Evolutionary conservation across 1,140 invertebrate species (phyloP), one percentile per base, ranked within the genome.

Genomic region (Trichonephila inaurata): DNA sequence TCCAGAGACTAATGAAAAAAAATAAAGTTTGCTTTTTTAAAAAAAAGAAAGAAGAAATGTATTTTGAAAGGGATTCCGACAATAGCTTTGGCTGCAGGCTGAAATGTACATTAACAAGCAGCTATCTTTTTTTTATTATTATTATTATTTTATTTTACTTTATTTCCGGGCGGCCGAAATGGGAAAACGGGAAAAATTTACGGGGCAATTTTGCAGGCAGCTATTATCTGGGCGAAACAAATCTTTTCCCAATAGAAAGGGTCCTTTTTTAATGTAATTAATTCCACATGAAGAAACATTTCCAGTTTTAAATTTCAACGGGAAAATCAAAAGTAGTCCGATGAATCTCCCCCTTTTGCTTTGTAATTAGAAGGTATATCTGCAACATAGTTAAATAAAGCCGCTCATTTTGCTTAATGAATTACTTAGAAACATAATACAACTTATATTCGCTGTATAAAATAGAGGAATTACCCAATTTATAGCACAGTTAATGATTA

Each of bases 171-270:
- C 72, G 28, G 72, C 72, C 28, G 28, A 77, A 72, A 72, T 51
- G 81, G 81, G 51, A 58, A 83, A 83, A 83, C 44, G 19, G 44
- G 44, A 83, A 60, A 60, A 58, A 83, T 83, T 83, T 60, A 58
- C 51, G 82, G 82, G 72, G 82, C 82, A 83, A 83, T 83, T 83
- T 83, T 24, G 82, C 40, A 83, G 82, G 58, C 82, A 83, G 82
- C 82, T 83, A 83, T 83, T 83, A 83, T 83, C 82, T 24, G 44
- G n/a, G 21, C 16, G 51, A 83, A 83, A 83, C 82, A 83, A 83
- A 83, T 83, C 82, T 77, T 40, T 82, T 83, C 51, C 24, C 40
- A 24, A 83, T 83, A 18, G 19, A 14, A 77, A 77, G 18, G 72
- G 72, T 18, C 6, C 44, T 60, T 83, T 83, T 83, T 83, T 83